Percentiles rank a stretch among this genome's conserved stretches.
Evolutionary conservation across 2,113 vertebrate genomes (phyloP).

Genomic region (Chlorocebus sabaeus): DNA sequence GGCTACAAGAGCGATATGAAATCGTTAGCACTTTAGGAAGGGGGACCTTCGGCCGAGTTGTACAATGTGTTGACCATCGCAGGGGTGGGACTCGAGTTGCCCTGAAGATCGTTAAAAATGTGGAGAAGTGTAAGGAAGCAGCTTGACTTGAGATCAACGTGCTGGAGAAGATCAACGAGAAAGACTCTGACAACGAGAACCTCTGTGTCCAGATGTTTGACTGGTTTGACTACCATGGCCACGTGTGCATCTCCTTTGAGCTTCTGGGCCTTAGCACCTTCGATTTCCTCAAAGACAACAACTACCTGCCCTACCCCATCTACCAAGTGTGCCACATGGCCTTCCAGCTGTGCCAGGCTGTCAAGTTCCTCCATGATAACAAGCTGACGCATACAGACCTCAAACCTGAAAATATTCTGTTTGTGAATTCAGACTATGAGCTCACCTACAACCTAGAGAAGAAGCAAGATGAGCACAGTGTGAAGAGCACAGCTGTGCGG

Average conservation of each 20-base stretch:
- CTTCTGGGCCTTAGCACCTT: conserved; percentile 98
- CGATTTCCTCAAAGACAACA: conserved; percentile 97
- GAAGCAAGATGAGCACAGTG: conserved; percentile 91
- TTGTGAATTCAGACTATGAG: conserved; percentile 94
- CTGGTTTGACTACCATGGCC: conserved; percentile 96
- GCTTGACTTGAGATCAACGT: conserved; percentile 96
- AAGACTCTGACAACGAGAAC: conserved; percentile 90
- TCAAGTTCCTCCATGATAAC: conserved; percentile 97
- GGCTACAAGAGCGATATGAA: conserved; percentile 99
- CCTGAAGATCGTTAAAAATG: conserved; percentile 97
- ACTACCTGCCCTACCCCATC: conserved; percentile 94
- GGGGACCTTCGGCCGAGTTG: conserved; percentile 96
- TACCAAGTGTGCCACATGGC: conserved; percentile 97
- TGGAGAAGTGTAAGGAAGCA: conserved; percentile 96
- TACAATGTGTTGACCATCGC: conserved; percentile 95
- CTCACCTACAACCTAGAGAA: conserved; percentile 93
- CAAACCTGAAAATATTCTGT: conserved; percentile 98
- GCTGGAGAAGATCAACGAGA: conserved; percentile 92
- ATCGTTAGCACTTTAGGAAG: conserved; percentile 96
- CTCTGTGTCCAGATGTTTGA: conserved; percentile 97
- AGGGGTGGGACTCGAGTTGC: conserved; percentile 89
- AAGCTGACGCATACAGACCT: conserved; percentile 98
- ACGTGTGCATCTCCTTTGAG: conserved; percentile 97
- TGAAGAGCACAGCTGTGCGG: conserved; percentile 90
- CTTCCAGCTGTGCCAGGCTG: conserved; percentile 95